Percentiles rank a stretch among this genome's conserved stretches.
These are phyloP conservation scores for Caenorhabditis brenneri DNA, from an alignment of 1,140 invertebrate genomes.

Conservation along the genomic window DNA sequence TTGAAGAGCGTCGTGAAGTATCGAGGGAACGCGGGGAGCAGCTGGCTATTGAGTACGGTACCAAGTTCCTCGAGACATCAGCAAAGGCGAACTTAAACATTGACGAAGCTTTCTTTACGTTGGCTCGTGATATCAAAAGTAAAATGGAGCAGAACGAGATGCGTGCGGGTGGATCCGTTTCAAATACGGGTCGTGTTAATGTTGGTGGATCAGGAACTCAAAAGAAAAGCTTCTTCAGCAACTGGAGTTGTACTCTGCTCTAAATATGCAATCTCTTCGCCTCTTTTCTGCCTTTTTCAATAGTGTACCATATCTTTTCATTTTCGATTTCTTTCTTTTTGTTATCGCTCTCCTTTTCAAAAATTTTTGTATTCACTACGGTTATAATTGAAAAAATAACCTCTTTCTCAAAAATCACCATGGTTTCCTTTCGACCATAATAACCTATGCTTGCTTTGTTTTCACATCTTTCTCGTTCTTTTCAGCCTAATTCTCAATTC, in stretches of 20 bases:
- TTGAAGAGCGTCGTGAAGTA: constrained; percentile 98
- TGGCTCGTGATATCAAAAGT: constrained; percentile 50
- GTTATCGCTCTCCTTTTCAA: neutral
- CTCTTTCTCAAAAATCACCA: neutral
- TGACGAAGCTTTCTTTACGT: constrained; percentile 52
- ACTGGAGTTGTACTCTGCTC: constrained; percentile 44
- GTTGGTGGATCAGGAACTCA: neutral
- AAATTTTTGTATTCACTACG: constrained; percentile 34
- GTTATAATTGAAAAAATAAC: constrained; percentile 6
- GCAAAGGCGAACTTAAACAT: constrained; percentile 77
- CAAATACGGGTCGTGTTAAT: neutral
- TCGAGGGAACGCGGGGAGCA: constrained; percentile 94
- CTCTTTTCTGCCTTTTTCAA: constrained; percentile 10
- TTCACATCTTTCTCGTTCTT: neutral
- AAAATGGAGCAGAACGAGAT: constrained; percentile 50
- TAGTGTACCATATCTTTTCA: constrained; percentile 25
- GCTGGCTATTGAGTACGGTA: constrained; percentile 53
- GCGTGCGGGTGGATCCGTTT: constrained; percentile 1
- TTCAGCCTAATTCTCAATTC: neutral
- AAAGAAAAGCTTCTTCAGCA: constrained; percentile 47
- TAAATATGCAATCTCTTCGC: neutral
- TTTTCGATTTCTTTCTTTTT: neutral
- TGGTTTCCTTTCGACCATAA: neutral
- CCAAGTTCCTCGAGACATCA: constrained; percentile 99
- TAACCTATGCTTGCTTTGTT: neutral